Evolutionary conservation across 2,113 vertebrate genomes (phyloP).

Genomic region (Actinemys pallida): DNA sequence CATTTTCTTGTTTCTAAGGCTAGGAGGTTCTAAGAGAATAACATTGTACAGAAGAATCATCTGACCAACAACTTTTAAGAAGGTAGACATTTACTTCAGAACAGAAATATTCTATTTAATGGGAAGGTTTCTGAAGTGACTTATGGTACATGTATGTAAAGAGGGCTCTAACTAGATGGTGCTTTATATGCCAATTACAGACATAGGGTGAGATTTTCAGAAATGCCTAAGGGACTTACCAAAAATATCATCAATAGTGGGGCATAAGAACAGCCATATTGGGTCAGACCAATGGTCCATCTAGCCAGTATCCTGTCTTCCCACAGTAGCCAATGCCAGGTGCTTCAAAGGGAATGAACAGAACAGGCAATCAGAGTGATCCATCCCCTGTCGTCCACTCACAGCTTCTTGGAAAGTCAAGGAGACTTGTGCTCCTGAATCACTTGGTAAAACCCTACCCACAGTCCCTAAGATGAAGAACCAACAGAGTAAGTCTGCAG

Average conservation of each 20-base stretch:
- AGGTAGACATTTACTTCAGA: background rate
- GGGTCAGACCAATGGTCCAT: background rate
- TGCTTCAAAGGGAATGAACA: background rate
- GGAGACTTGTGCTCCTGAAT: background rate
- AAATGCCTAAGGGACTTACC: background rate
- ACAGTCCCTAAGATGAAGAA: background rate
- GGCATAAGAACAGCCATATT: background rate
- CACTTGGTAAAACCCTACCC: too few species aligned
- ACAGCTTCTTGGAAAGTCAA: background rate
- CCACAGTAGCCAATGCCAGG: background rate
- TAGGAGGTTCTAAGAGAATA: background rate
- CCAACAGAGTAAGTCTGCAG: background rate
- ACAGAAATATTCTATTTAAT: background rate
- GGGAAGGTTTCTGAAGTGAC: background rate
- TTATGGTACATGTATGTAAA: background rate
- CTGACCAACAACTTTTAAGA: background rate
- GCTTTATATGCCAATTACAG: background rate
- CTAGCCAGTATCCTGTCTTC: background rate
- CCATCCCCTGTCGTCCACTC: background rate
- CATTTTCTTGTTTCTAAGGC: background rate
- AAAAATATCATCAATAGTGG: background rate
- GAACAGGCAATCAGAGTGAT: background rate
- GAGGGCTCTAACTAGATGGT: background rate
- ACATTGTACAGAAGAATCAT: background rate
- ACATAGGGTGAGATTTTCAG: background rate